Evolutionary conservation across 1,140 invertebrate genomes (phyloP).

Genomic region (Schlechtendalia chinensis): DNA sequence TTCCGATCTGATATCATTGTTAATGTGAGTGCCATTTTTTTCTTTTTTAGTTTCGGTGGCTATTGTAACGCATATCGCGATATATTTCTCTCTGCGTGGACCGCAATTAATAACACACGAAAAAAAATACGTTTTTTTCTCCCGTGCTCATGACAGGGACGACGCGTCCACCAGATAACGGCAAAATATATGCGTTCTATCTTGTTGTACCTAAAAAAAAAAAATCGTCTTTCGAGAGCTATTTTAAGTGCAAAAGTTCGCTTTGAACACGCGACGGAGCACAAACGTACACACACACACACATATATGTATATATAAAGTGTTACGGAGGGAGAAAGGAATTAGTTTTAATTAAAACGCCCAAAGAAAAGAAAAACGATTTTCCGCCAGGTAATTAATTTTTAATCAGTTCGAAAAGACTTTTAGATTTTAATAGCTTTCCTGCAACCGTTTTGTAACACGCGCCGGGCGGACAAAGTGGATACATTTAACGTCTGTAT

Average conservation of each 20-base stretch:
- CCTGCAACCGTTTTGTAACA: slow-evolving; percentile 18
- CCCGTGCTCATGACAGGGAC: not conserved
- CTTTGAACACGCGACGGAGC: slow-evolving; percentile 13
- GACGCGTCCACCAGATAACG: slow-evolving; percentile 7
- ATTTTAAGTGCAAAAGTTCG: slow-evolving; percentile 42
- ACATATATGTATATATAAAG: too few relatives aligned
- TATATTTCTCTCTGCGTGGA: slow-evolving; percentile 29
- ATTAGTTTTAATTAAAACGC: slow-evolving; percentile 46
- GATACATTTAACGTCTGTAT: not conserved
- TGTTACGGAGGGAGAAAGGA: slow-evolving; percentile 4
- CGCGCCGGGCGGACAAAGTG: not conserved
- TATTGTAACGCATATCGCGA: slow-evolving; percentile 42
- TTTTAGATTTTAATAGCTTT: slow-evolving; percentile 39
- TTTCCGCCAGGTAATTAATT: slow-evolving; percentile 43
- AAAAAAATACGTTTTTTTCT: slow-evolving; percentile 28
- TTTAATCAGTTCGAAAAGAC: slow-evolving; percentile 39
- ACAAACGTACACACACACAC: too few relatives aligned
- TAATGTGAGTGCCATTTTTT: slow-evolving; percentile 20
- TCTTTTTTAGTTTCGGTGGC: slow-evolving; percentile 5
- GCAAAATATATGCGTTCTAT: slow-evolving; percentile 10
- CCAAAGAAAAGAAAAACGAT: slow-evolving; percentile 36
- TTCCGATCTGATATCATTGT: slow-evolving; percentile 43
- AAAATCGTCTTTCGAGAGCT: slow-evolving; percentile 39
- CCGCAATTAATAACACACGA: slow-evolving; percentile 35
- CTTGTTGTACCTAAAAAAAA: not conserved